A percentile compares a stretch with the other conserved stretches of the same genome.
Evolutionary conservation across 2,797 vertebrate species (phyloP).

Genomic region (Oreortyx pictus): DNA sequence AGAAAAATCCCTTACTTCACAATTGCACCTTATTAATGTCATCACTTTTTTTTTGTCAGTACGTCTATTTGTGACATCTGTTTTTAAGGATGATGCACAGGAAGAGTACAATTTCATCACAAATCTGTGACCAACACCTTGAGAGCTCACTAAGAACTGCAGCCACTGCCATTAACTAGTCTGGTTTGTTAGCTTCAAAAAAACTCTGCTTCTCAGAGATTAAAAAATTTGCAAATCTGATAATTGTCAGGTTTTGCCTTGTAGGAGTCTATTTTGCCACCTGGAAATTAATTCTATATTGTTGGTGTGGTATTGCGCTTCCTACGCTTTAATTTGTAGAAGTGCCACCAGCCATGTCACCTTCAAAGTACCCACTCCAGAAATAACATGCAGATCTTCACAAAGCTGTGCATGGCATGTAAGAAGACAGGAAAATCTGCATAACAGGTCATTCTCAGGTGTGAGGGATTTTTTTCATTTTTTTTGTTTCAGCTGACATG

Average conservation of each 20-base stretch:
- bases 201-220: background rate
- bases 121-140: no score
- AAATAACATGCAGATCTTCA: accelerated
- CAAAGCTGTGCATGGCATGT: accelerated
- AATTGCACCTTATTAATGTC: no score
- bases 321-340: background rate
- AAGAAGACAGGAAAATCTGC: background rate
- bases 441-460: accelerated
- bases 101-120: no score
- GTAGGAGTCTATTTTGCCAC: background rate
- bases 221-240: background rate
- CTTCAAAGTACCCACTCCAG: background rate
- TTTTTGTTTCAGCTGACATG: background rate
- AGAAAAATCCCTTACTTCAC: no score
- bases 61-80: no score
- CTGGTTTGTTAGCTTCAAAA: no score
- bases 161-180: no score
- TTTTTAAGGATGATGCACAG: no score
- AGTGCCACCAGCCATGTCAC: accelerated
- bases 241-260: background rate
- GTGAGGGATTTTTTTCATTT: accelerated
- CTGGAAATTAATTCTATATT: background rate
- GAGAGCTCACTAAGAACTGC: no score
- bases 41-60: no score
- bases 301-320: accelerated